Evolutionary conservation across 2,888 invertebrate species (phyloP), one percentile per base, ranked within the genome.

Genomic region (Elysia crispata): DNA sequence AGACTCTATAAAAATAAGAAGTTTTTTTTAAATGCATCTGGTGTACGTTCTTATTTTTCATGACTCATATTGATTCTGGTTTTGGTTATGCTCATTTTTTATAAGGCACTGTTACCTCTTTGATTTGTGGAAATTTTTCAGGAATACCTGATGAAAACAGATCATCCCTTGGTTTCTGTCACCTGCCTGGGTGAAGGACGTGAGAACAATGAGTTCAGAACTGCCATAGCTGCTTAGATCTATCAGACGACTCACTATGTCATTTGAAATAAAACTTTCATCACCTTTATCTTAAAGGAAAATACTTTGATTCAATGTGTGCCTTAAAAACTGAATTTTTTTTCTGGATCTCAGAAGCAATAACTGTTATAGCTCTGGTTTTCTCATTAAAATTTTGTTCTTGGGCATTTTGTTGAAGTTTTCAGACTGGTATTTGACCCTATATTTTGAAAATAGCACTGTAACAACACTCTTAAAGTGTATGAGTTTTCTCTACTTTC

Each of bases 91-190:
- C n/a, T 41, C n/a, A 33, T n/a, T 25, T 25, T 54, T 54, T n/a
- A 54, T 74, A 30, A 74, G 50, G 74, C 13, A 13, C n/a, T 50
- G 1, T 28, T 30, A 23, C 5, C n/a, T n/a, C n/a, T n/a, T 23
- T 23, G 67, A 13, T 67, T 67, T n/a, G 3, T 20, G n/a, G n/a
- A 18, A 15, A 57, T 0, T 31, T 84, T 85, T 28, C 86, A 91
- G 91, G 86, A 86, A 28, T 89, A 90, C 81, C 84, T 91, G 82
- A 87, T 85, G 87, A 86, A 86, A 81, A 89, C 87, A 1, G 81
- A 86, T 15, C 89, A 90, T 74, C 88, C 89, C 18, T 76, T 89
- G 3, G 79, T 89, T 15, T 86, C 91, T 1, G 82, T 91, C 67
- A 84, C 85, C 50, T 88, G 89, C 60, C 76, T 90, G 6, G 75